Conservation (phyloP, 2,797 vertebrate species). For the Chloroceryle amazona region DNA sequence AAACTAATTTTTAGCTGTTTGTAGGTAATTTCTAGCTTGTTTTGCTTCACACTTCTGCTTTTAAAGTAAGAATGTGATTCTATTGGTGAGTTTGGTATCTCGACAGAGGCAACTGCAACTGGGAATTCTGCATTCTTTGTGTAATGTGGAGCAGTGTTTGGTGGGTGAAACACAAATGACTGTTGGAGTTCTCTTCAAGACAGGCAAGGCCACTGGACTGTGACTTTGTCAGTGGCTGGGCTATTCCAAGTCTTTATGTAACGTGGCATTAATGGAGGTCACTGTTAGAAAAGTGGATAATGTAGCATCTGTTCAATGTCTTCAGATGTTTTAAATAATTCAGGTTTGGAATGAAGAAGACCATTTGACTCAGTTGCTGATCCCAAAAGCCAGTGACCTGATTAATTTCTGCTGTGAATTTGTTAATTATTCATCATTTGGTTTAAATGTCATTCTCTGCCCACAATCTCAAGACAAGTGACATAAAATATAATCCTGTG, state of each 20-base stretch:
- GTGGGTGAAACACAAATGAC: neutral
- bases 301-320: neutral
- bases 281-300: neutral
- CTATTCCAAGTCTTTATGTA: neutral
- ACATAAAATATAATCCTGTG: neutral
- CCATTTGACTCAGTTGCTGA: neutral
- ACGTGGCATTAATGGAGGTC: neutral
- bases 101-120: neutral
- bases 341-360: neutral
- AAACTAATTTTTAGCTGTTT: neutral
- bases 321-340: slow-evolving; percentile 6
- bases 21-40: neutral
- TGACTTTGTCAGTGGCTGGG: neutral
- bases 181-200: neutral
- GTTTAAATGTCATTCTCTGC: neutral
- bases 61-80: neutral
- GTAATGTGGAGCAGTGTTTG: neutral
- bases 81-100: neutral
- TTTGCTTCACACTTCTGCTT: neutral
- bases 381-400: neutral
- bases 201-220: neutral
- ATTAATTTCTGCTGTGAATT: neutral
- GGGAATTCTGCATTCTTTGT: neutral
- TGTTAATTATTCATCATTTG: neutral
- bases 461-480: neutral